Base-by-base conservation (phyloP, 2,113 vertebrate genomes). In the Panthera tigris region DNA sequence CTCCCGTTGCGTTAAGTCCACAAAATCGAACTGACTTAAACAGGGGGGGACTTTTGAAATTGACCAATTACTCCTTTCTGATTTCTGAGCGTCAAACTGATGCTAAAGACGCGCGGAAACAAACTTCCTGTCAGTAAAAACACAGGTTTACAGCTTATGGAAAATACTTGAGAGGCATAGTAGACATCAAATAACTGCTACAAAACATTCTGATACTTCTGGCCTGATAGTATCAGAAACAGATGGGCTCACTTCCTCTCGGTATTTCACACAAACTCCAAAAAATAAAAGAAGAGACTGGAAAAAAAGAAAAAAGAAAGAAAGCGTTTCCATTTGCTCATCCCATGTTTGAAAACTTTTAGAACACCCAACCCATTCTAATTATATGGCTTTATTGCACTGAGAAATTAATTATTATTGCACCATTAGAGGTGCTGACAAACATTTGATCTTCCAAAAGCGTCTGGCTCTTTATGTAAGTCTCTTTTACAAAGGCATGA, bases 191-290 rank as follows among this genome's bases (percentile, higher is more conserved):
- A 98, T 95, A 92, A 66, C 94, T 41, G 84, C 93, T 95, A 97
- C 93, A 89, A 93, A 96, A 97, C 95, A 45, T 79, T 97, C 93
- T 95, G 96, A 93, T 98, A 79, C 89, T 81, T 94, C 96, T 89
- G 87, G 86, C 57, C 83, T 95, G 86, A 21, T 36, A 83, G 93
- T 89, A 98, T 98, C 95, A 97, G 96, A 97, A 98, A 97, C 98
- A 98, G 97, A 97, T 98, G 98, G 93, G 68, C 65, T 89, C 91
- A 92, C 95, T 97, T 98, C 98, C 97, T 95, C 91, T 95, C 36
- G 3, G 55, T 78, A 91, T 96, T 97, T 92, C 96, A 95, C 71
- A 89, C 94, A 89, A 96, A 76, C 88, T 94, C 89, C 91, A 93
- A 90, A 97, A 81, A 95, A 90, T 89, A 86, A 96, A 97, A 61